Percentiles rank a stretch among this genome's conserved stretches.
Conservation (phyloP, 2,797 vertebrate genomes). For the Sebastes elongatus region DNA sequence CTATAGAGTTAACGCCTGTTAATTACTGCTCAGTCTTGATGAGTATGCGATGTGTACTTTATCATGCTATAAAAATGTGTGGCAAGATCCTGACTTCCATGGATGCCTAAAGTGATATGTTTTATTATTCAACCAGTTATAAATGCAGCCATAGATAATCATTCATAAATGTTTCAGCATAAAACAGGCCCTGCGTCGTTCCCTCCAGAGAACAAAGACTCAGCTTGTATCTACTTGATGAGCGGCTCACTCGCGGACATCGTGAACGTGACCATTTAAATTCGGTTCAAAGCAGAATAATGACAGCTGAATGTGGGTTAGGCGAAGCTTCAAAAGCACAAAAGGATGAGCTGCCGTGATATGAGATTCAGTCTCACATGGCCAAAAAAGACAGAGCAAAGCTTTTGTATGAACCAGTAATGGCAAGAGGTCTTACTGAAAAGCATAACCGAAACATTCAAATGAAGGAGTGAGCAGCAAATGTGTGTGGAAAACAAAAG, state of each 20-base stretch:
- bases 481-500: slow-evolving; percentile 53
- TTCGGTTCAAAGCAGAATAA: slow-evolving; percentile 49
- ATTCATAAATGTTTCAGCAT: slow-evolving; percentile 23
- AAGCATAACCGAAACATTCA: slow-evolving; percentile 41
- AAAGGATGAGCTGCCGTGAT: slow-evolving; percentile 44
- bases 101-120: slow-evolving; percentile 17
- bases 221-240: slow-evolving; percentile 33
- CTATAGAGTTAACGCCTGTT: not conserved
- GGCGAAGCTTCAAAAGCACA: slow-evolving; percentile 40
- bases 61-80: slow-evolving; percentile 7
- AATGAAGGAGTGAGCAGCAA: slow-evolving; percentile 40
- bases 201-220: slow-evolving; percentile 42
- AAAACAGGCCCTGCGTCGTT: not conserved
- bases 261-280: slow-evolving; percentile 33
- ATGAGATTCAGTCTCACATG: slow-evolving; percentile 34
- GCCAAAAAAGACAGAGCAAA: slow-evolving; percentile 33
- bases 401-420: slow-evolving; percentile 17
- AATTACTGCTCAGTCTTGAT: slow-evolving; percentile 20
- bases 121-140: slow-evolving; percentile 18
- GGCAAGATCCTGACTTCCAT: slow-evolving; percentile 8
- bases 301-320: slow-evolving; percentile 53
- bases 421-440: slow-evolving; percentile 28
- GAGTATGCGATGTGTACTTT: slow-evolving; percentile 8
- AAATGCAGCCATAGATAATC: slow-evolving; percentile 25
- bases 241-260: slow-evolving; percentile 17